These are phyloP conservation scores for Chiridota heheva DNA, from an alignment of 35 echinoderm and acorn worm species.

Conservation along the genomic window DNA sequence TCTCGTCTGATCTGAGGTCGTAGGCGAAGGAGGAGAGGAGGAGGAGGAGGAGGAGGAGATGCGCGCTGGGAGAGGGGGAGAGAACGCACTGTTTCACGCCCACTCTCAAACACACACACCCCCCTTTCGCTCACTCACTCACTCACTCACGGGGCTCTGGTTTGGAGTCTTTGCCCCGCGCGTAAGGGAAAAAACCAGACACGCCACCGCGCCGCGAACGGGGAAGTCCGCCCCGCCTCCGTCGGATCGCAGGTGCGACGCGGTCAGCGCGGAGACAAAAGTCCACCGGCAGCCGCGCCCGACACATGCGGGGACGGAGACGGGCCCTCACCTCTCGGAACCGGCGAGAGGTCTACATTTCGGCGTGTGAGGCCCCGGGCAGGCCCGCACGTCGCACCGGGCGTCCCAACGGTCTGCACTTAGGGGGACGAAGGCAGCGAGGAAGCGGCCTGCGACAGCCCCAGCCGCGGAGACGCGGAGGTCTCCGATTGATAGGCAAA, in stretches of 20 bases:
- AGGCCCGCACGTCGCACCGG: neutral
- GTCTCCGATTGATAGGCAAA: neutral
- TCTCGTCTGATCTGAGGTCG: slow-evolving; percentile 50
- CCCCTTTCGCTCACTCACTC: neutral
- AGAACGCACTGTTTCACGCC: neutral
- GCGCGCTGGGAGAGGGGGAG: neutral
- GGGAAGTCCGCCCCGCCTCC: too few species aligned
- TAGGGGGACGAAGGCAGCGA: neutral
- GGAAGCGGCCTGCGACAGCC: neutral
- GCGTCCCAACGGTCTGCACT: too few species aligned
- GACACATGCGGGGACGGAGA: too few species aligned
- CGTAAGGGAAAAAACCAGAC: neutral
- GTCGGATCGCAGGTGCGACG: too few species aligned
- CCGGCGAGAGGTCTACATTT: neutral
- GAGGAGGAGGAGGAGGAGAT: neutral
- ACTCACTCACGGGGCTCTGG: neutral
- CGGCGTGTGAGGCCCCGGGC: neutral
- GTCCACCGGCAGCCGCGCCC: too few species aligned
- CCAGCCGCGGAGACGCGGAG: neutral
- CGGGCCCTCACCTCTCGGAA: neutral
- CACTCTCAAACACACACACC: neutral
- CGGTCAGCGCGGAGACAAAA: too few species aligned
- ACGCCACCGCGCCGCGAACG: neutral
- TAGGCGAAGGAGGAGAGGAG: too few species aligned
- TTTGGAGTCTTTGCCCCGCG: neutral